Conservation (phyloP, 2,113 vertebrate species). For the Ginglymostoma cirratum region DNA sequence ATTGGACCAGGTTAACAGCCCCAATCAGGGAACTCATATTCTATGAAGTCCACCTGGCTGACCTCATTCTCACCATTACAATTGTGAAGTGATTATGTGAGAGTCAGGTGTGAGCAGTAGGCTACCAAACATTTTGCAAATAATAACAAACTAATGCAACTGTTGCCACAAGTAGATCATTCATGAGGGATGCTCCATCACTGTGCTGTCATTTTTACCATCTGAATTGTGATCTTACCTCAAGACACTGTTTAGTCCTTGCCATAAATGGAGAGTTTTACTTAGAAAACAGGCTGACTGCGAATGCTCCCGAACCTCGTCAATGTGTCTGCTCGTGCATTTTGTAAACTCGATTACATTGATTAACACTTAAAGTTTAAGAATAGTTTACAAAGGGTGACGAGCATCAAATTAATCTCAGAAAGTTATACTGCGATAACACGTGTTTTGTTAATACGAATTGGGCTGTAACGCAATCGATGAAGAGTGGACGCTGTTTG, state of each 20-base stretch:
- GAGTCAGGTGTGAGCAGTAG: not conserved
- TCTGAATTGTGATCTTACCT: not conserved
- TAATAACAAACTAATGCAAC: not conserved
- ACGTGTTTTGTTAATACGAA: too few species aligned
- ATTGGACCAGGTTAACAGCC: too few species aligned
- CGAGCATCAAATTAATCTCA: not conserved
- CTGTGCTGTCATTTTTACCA: not conserved
- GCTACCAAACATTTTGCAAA: not conserved
- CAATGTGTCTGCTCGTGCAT: not conserved
- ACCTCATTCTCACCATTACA: too few species aligned
- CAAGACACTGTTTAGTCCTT: not conserved
- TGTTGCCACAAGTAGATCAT: not conserved
- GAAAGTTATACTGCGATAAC: not conserved
- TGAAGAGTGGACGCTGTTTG: too few species aligned
- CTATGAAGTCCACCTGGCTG: too few species aligned
- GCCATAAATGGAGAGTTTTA: not conserved
- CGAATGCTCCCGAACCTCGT: not conserved
- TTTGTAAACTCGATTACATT: too few species aligned
- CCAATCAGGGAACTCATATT: too few species aligned
- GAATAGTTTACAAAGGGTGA: not conserved
- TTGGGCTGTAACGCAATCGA: too few species aligned
- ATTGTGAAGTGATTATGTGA: not conserved
- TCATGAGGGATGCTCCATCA: not conserved
- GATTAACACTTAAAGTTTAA: not conserved
- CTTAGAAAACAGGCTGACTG: not conserved